Percentiles rank a stretch among this genome's conserved stretches.
phyloP scores from a whole-genome alignment of 2,113 vertebrate genomes.

The Condylura cristata region DNA sequence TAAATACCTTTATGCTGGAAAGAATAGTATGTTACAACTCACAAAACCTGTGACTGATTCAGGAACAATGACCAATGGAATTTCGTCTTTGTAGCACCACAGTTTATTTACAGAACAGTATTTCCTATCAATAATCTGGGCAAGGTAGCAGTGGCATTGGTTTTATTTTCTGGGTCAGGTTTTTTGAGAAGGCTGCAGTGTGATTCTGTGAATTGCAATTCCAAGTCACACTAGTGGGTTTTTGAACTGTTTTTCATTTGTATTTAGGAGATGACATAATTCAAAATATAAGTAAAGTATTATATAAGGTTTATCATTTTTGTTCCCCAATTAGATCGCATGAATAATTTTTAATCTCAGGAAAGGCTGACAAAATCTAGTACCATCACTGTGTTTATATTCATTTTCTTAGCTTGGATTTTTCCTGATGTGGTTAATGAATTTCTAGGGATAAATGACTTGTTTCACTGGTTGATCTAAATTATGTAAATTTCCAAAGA shows the following conservation, averaged over 20 bases:
- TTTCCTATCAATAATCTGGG: background rate
- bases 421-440: conserved; percentile 16
- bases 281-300: conserved; percentile 45
- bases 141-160: background rate
- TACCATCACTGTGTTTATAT: background rate
- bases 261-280: conserved; percentile 49
- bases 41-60: background rate
- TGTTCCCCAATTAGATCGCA: background rate
- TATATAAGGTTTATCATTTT: conserved; percentile 20
- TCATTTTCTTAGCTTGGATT: conserved; percentile 8
- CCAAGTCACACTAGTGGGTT: conserved; percentile 13
- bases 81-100: background rate
- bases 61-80: background rate
- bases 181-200: background rate
- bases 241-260: background rate
- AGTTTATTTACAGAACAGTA: background rate
- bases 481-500: background rate
- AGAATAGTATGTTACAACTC: background rate
- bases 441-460: background rate
- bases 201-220: background rate
- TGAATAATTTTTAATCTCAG: conserved; percentile 38
- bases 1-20: background rate
- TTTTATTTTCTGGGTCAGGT: background rate
- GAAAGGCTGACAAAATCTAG: background rate
- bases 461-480: background rate